Percentiles rank a stretch among this genome's conserved stretches.
Evolutionary conservation across 2,797 vertebrate species (phyloP).

Genomic region (Rhinoraja longicauda): DNA sequence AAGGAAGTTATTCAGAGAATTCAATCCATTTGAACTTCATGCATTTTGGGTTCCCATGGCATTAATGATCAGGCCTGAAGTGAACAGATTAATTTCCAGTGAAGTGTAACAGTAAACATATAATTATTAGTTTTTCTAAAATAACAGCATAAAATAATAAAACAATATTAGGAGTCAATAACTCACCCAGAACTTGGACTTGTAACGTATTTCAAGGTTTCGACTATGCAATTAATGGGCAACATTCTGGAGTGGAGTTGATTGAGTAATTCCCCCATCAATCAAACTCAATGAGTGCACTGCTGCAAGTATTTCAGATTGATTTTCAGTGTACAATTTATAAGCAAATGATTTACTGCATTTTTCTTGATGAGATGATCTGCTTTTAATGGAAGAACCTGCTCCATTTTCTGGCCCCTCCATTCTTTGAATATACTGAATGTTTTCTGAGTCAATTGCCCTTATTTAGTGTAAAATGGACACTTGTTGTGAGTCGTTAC

Average conservation of each 20-base stretch:
- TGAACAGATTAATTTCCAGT: neutral
- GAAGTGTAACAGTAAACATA: neutral
- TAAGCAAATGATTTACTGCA: too few species aligned
- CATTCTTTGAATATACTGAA: too few species aligned
- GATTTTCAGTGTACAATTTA: too few species aligned
- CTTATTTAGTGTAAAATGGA: too few species aligned
- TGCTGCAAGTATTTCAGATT: too few species aligned
- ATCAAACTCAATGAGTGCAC: too few species aligned
- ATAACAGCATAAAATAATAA: slow-evolving; percentile 9
- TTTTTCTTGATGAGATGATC: too few species aligned
- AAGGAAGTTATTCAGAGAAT: neutral
- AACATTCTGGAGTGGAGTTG: neutral
- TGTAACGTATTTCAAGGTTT: neutral
- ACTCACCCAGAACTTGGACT: neutral
- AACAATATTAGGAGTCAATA: neutral
- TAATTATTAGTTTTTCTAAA: neutral
- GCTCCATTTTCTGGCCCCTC: too few species aligned
- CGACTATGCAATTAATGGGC: neutral
- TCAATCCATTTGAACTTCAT: neutral
- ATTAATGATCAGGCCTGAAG: neutral
- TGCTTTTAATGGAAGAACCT: too few species aligned
- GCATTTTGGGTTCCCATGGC: neutral
- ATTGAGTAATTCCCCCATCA: too few species aligned
- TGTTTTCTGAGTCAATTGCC: too few species aligned
- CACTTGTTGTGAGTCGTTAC: too few species aligned